These are phyloP conservation scores for Ctenopoma kingsleyae DNA, from an alignment of 2,797 vertebrate genomes.

Conservation along the genomic window DNA sequence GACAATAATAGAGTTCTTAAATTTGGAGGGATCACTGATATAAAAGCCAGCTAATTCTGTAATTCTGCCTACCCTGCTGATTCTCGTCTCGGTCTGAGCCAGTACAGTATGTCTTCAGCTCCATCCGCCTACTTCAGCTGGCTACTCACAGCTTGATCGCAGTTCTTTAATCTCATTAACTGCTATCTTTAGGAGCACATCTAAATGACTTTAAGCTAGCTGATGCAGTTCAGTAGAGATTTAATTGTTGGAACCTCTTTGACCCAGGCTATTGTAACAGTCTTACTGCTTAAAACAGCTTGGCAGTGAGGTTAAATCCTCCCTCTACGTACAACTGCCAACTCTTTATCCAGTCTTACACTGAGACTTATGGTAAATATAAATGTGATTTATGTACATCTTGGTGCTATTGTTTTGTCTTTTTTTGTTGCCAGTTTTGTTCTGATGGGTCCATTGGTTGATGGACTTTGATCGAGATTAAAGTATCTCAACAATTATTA, in stretches of 20 bases:
- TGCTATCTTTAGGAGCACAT: slow-evolving; percentile 64
- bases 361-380: slow-evolving; percentile 32
- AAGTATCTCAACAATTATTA: too few species aligned
- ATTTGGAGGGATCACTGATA: slow-evolving; percentile 34
- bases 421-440: neutral
- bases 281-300: slow-evolving; percentile 50
- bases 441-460: neutral
- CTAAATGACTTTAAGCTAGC: slow-evolving; percentile 66
- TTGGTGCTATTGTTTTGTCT: neutral
- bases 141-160: slow-evolving; percentile 50
- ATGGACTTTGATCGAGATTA: neutral
- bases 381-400: slow-evolving; percentile 28
- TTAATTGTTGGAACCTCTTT: slow-evolving; percentile 63
- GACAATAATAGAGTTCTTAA: slow-evolving; percentile 18
- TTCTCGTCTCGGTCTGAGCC: slow-evolving; percentile 30
- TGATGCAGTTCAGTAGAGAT: slow-evolving; percentile 66
- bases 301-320: slow-evolving; percentile 23
- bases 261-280: slow-evolving; percentile 37
- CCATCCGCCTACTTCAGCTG: slow-evolving; percentile 47
- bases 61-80: slow-evolving; percentile 13
- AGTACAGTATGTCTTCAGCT: slow-evolving; percentile 44
- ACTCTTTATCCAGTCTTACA: slow-evolving; percentile 29
- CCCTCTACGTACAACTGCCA: slow-evolving; percentile 6
- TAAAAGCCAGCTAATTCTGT: slow-evolving; percentile 20
- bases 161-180: slow-evolving; percentile 71